Conservation (phyloP, 2,113 vertebrate genomes). For the Numida meleagris region DNA sequence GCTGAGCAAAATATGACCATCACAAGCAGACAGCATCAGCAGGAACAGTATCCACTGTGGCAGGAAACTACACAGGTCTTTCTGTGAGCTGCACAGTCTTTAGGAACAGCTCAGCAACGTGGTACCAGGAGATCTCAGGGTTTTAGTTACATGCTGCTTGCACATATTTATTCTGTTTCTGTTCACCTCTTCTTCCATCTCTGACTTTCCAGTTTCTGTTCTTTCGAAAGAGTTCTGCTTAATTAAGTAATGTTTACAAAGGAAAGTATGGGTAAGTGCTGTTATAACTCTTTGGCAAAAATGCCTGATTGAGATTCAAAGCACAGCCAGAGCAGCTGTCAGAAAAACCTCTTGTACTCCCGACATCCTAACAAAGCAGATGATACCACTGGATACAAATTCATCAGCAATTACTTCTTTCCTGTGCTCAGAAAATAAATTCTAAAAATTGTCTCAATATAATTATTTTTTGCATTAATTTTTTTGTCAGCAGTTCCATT, state of each 20-base stretch:
- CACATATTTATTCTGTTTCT: not conserved
- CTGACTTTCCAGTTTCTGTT: not conserved
- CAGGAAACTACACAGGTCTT: not conserved
- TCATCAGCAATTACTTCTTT: conserved; percentile 17
- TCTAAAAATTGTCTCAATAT: not conserved
- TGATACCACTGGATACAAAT: conserved; percentile 17
- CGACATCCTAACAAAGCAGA: not conserved
- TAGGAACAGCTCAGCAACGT: not conserved
- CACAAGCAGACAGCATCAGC: not conserved
- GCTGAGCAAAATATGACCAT: not conserved
- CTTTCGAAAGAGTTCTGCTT: not conserved
- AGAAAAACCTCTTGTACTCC: not conserved
- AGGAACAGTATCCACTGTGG: not conserved
- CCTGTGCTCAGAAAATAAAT: not conserved
- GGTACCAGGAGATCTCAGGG: accelerated
- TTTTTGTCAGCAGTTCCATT: not conserved
- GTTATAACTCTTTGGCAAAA: not conserved
- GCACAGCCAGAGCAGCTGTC: conserved; percentile 16
- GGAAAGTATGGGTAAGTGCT: not conserved
- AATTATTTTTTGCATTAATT: not conserved
- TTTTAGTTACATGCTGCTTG: not conserved
- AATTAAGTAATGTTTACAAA: conserved; percentile 14
- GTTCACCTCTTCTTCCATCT: not conserved
- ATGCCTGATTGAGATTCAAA: conserved; percentile 11
- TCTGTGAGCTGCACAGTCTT: not conserved